Conservation (phyloP, 2,113 vertebrate species). For the Redunca redunca region DNA sequence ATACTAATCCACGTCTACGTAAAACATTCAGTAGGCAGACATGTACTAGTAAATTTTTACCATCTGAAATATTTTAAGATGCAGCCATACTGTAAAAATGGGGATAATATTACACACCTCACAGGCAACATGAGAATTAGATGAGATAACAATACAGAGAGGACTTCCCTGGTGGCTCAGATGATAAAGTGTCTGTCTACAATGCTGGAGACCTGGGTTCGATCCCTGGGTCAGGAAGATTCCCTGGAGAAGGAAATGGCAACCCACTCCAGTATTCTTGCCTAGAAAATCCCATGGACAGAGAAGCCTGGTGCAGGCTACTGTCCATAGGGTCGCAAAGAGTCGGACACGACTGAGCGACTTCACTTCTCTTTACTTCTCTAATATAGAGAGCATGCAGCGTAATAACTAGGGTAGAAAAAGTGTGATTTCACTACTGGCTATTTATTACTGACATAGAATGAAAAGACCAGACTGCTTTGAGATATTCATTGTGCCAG, state of each 20-base stretch:
- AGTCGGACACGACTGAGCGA: accelerated
- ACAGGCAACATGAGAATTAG: background rate
- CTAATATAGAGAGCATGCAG: background rate
- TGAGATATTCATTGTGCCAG: background rate
- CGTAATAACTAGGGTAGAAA: background rate
- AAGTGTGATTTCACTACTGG: background rate
- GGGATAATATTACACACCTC: background rate
- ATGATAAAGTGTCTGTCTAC: too few species aligned
- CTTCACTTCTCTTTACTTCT: too few species aligned
- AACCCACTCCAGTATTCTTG: too few species aligned
- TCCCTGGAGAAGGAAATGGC: too few species aligned
- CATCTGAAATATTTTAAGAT: background rate
- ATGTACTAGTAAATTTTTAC: background rate
- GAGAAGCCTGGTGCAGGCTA: too few species aligned
- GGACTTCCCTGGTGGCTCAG: too few species aligned
- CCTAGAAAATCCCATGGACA: too few species aligned
- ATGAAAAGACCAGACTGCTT: background rate
- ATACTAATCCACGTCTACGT: background rate
- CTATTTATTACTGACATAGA: background rate
- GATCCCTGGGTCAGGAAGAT: too few species aligned
- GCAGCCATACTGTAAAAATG: background rate
- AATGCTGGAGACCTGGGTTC: too few species aligned
- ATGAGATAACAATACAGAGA: background rate
- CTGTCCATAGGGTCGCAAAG: too few species aligned
- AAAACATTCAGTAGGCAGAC: background rate